Evolutionary conservation across 1,140 invertebrate genomes (phyloP).

Genomic region (Condylostylus longicornis): DNA sequence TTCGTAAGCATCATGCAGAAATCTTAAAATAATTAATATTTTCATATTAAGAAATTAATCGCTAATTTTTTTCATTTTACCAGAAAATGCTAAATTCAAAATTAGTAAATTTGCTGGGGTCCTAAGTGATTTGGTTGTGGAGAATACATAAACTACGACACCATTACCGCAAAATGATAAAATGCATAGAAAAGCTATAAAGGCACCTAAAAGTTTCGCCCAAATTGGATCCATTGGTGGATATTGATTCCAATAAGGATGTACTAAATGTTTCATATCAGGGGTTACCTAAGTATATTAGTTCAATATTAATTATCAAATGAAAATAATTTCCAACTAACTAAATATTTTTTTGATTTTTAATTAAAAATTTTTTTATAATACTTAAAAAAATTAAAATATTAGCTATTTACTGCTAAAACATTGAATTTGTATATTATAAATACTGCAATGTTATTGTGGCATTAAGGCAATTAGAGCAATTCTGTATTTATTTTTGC

Average conservation of each 20-base stretch:
- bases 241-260: slow-evolving; percentile 58
- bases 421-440: not conserved
- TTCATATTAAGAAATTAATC: too few relatives aligned
- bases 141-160: slow-evolving; percentile 47
- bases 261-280: slow-evolving; percentile 57
- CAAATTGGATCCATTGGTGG: slow-evolving; percentile 64
- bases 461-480: too few relatives aligned
- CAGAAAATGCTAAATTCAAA: slow-evolving; percentile 42
- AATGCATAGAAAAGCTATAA: slow-evolving; percentile 24
- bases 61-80: too few relatives aligned
- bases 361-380: not conserved
- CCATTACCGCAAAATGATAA: slow-evolving; percentile 42
- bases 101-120: slow-evolving; percentile 43
- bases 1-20: slow-evolving; percentile 76
- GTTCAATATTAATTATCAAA: too few relatives aligned
- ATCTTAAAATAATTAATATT: slow-evolving; percentile 69
- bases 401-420: not conserved
- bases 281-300: slow-evolving; percentile 42
- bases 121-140: slow-evolving; percentile 39
- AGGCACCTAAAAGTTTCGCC: slow-evolving; percentile 31
- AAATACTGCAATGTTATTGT: too few relatives aligned
- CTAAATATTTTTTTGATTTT: not conserved
- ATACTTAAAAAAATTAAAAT: not conserved
- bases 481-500: too few relatives aligned
- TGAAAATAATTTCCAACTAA: not conserved